Evolutionary conservation across 92 coral and sea anemone species (phyloP).

Genomic region (Zoanthus sociatus): DNA sequence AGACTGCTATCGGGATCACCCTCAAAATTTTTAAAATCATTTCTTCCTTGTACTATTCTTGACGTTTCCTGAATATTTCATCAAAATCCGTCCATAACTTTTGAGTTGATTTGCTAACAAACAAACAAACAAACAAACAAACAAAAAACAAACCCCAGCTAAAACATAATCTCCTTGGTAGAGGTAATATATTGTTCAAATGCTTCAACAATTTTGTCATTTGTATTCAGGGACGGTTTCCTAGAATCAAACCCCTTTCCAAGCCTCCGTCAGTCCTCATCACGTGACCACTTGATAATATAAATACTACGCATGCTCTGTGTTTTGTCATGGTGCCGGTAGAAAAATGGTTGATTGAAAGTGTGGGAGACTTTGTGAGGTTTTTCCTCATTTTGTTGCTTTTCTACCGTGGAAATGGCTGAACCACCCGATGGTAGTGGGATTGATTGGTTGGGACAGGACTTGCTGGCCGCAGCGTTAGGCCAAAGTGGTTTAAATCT

Average conservation of each 20-base stretch:
- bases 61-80: too few species aligned
- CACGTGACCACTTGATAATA: slow-evolving; percentile 34
- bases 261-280: neutral
- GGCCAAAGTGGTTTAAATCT: slow-evolving; percentile 50
- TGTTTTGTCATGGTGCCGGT: slow-evolving; percentile 30
- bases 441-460: slow-evolving; percentile 37
- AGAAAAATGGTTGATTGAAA: slow-evolving; percentile 41
- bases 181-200: too few species aligned
- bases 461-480: slow-evolving; percentile 39
- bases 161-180: too few species aligned
- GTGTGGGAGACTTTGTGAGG: slow-evolving; percentile 38
- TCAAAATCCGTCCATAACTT: too few species aligned
- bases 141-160: too few species aligned
- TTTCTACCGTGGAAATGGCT: slow-evolving; percentile 41
- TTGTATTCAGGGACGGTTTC: neutral
- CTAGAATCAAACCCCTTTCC: neutral
- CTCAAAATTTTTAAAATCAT: too few species aligned
- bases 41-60: too few species aligned
- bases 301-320: slow-evolving; percentile 47
- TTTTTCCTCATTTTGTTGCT: slow-evolving; percentile 37
- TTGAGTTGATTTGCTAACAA: too few species aligned
- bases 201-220: too few species aligned
- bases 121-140: too few species aligned
- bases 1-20: too few species aligned
- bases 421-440: slow-evolving; percentile 47